Conservation (phyloP, 2,113 vertebrate genomes). For the Coptodon rendalli region DNA sequence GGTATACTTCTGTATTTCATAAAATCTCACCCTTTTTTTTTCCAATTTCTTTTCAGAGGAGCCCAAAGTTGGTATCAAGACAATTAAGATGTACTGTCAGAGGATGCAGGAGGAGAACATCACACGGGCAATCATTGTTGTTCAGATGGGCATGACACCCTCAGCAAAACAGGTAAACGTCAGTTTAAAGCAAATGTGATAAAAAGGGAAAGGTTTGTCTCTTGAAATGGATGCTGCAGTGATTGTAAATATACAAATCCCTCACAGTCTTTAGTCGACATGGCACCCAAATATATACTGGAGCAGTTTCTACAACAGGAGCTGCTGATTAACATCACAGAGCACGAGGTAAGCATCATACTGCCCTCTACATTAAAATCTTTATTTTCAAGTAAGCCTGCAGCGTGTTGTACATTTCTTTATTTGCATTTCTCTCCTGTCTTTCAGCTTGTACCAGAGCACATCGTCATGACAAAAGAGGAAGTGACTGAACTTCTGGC, state of each 20-base stretch:
- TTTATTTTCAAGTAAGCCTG: background rate
- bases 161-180: conserved; percentile 91
- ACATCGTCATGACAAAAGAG: conserved; percentile 98
- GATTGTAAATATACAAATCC: background rate
- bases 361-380: background rate
- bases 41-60: conserved; percentile 77
- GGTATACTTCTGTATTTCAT: too few relatives aligned
- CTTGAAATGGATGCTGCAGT: background rate
- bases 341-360: conserved; percentile 83
- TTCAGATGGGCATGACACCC: conserved; percentile 97
- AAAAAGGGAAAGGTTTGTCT: background rate
- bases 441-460: conserved; percentile 90
- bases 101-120: conserved; percentile 99
- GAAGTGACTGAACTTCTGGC: conserved; percentile 89
- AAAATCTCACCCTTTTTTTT: background rate
- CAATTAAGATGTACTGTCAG: conserved; percentile 98
- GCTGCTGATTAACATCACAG: conserved; percentile 96
- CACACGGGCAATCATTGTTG: conserved; percentile 91
- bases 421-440: background rate
- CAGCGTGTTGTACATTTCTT: background rate
- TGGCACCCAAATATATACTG: conserved; percentile 97
- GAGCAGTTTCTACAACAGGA: conserved; percentile 98
- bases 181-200: background rate
- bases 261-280: conserved; percentile 95
- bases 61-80: conserved; percentile 96